Base-by-base conservation (phyloP, 2,888 invertebrate species). In the Prosapia bicincta region DNA sequence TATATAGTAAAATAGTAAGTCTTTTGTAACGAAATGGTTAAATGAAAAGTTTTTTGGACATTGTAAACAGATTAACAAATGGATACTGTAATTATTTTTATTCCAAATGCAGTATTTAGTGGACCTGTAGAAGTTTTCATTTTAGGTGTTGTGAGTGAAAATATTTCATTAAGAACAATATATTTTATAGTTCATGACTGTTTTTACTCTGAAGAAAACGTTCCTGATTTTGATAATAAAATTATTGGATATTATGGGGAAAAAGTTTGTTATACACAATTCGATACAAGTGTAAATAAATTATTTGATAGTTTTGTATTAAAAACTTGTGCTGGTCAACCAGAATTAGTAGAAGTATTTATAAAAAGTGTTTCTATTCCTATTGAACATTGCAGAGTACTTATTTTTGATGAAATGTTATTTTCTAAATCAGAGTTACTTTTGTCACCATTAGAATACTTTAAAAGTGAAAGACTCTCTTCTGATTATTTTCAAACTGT, bases 341-440 rank as follows among this genome's bases (percentile, higher is more conserved):
- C 38, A 38, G 38, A 38, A 38, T 2, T 38, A 13, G 13, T 38
- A 13, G 2, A 38, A 38, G 15, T 38, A 38, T 38, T 38, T 38
- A 13, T 13, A 2, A 38, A 38, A 13, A 15, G 38, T 13, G 38
- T 38, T 13, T 38, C 7, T 13, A 2, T 38, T 13, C 38, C 38
- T 2, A 13, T 38, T 9, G 69, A 72, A 28, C 26, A 77, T 15
- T 77, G 75, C 30, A 43, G 74, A 15, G n/a, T 78, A 26, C 28
- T 79, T 13, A 32, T 75, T 23, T 79, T 78, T 75, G 72, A 79
- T 30, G 43, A 65, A 28, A 28, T 54, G 23, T 26, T 38, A 20
- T 74, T 79, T 72, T 26, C 72, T 13, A 66, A 72, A 73, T 79
- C 79, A 23, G 78, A 79, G 72, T 71, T 79, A 26, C 66, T 78